Evolutionary conservation across 2,888 invertebrate genomes (phyloP).

Genomic region (Brassicogethes aeneus): DNA sequence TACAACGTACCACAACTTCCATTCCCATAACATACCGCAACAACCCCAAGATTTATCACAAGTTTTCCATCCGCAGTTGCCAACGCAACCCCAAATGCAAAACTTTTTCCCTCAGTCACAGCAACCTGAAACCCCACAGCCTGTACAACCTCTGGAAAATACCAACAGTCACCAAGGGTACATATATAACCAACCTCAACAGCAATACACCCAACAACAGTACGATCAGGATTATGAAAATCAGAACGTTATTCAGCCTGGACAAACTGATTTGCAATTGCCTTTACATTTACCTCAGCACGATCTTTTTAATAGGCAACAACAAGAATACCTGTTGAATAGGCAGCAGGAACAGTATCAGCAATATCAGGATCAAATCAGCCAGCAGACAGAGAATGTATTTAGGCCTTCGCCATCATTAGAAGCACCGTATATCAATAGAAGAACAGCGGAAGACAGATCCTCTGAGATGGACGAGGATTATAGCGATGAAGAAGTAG

Average conservation of each 20-base stretch:
- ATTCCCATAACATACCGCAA: neutral
- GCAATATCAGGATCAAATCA: conserved; percentile 10
- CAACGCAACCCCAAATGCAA: neutral
- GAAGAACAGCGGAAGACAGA: neutral
- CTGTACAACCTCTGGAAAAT: neutral
- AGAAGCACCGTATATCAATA: conserved; percentile 23
- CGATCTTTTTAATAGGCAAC: conserved; percentile 16
- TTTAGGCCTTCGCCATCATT: conserved; percentile 26
- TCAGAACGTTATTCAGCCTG: conserved; percentile 27
- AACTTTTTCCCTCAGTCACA: conserved; percentile 12
- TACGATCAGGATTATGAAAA: conserved; percentile 8
- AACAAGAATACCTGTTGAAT: too few relatives aligned
- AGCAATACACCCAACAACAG: conserved; percentile 10
- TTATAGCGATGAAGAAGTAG: conserved; percentile 10
- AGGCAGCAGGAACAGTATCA: conserved; percentile 6
- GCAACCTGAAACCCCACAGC: conserved; percentile 15
- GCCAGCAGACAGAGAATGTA: conserved; percentile 14
- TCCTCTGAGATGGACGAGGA: conserved; percentile 7
- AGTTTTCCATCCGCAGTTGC: conserved; percentile 1
- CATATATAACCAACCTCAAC: conserved; percentile 12
- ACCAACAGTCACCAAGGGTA: conserved; percentile 3
- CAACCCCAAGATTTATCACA: neutral
- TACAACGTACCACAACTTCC: neutral
- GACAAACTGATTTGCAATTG: conserved; percentile 32
- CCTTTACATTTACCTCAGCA: conserved; percentile 33